Evolutionary conservation across 2,888 invertebrate genomes (phyloP).

Genomic region (Drosophila meridionalis): DNA sequence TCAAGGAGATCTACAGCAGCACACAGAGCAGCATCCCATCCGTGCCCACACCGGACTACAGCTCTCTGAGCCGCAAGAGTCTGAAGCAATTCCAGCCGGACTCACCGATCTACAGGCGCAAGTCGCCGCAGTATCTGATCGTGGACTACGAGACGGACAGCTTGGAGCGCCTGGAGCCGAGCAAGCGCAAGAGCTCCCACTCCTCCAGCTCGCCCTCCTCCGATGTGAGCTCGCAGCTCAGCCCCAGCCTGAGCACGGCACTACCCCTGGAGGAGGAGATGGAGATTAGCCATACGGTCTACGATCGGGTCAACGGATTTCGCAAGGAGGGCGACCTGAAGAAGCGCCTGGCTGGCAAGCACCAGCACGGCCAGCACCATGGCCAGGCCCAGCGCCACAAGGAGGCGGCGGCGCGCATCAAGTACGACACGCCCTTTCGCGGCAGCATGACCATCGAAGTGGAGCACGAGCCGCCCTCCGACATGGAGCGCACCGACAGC

Average conservation of each 20-base stretch:
- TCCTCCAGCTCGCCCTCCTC: slow-evolving; percentile 87
- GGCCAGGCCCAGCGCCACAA: slow-evolving; percentile 70
- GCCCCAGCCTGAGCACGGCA: slow-evolving; percentile 90
- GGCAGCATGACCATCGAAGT: slow-evolving; percentile 94
- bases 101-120: slow-evolving; percentile 84
- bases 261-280: slow-evolving; percentile 92
- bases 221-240: slow-evolving; percentile 89
- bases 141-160: slow-evolving; percentile 91
- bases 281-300: slow-evolving; percentile 91
- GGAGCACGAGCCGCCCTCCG: slow-evolving; percentile 92
- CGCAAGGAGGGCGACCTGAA: slow-evolving; percentile 83
- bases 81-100: slow-evolving; percentile 84
- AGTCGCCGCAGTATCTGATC: slow-evolving; percentile 85
- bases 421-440: slow-evolving; percentile 88
- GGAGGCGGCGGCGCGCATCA: slow-evolving; percentile 85
- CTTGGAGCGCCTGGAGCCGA: slow-evolving; percentile 87
- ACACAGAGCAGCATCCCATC: slow-evolving; percentile 83
- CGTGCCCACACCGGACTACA: slow-evolving; percentile 85
- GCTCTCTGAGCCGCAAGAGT: slow-evolving; percentile 84
- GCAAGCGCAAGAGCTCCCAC: slow-evolving; percentile 84
- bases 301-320: slow-evolving; percentile 85
- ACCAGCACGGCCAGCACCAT: slow-evolving; percentile 43
- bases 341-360: slow-evolving; percentile 69
- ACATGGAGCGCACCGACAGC: slow-evolving; percentile 88
- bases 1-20: slow-evolving; percentile 84